These are phyloP conservation scores for Petrophora chlorosata DNA, from an alignment of 2,888 invertebrate genomes.

Conservation along the genomic window DNA sequence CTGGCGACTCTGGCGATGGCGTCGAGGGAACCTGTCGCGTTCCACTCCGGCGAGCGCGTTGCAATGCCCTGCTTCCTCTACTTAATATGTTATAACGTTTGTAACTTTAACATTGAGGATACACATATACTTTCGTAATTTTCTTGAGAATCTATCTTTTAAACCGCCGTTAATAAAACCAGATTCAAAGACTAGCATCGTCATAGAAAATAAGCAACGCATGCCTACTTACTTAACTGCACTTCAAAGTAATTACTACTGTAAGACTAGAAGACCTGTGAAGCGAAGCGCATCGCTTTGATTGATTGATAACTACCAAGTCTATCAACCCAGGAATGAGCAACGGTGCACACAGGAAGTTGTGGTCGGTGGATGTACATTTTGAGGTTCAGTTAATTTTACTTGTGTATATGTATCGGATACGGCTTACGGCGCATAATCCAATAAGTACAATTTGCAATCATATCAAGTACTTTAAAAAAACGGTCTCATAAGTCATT, in stretches of 20 bases:
- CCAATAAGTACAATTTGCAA: slow-evolving; percentile 14
- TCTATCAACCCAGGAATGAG: slow-evolving; percentile 15
- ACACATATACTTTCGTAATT: slow-evolving; percentile 3
- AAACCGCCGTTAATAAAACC: not conserved
- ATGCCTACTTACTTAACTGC: slow-evolving; percentile 4
- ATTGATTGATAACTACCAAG: slow-evolving; percentile 25
- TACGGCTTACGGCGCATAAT: slow-evolving; percentile 15
- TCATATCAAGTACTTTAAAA: not conserved
- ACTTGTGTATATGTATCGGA: slow-evolving; percentile 15
- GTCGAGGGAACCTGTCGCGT: slow-evolving; percentile 73
- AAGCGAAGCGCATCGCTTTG: slow-evolving; percentile 31
- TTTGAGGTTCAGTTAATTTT: slow-evolving; percentile 23
- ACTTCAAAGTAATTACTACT: slow-evolving; percentile 21
- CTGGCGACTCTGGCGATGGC: slow-evolving; percentile 58
- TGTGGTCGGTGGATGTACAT: slow-evolving; percentile 25
- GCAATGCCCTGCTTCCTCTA: slow-evolving; percentile 61
- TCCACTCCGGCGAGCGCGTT: slow-evolving; percentile 65
- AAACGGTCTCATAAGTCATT: too few relatives aligned
- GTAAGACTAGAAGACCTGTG: slow-evolving; percentile 22
- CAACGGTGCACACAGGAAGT: slow-evolving; percentile 35
- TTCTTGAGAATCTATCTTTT: not conserved
- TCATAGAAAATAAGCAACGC: slow-evolving; percentile 7
- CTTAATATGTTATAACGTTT: slow-evolving; percentile 13
- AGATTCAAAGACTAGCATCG: not conserved
- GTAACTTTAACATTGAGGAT: slow-evolving; percentile 18